Base-by-base conservation (phyloP, 2,113 vertebrate genomes). In the Nanger granti region DNA sequence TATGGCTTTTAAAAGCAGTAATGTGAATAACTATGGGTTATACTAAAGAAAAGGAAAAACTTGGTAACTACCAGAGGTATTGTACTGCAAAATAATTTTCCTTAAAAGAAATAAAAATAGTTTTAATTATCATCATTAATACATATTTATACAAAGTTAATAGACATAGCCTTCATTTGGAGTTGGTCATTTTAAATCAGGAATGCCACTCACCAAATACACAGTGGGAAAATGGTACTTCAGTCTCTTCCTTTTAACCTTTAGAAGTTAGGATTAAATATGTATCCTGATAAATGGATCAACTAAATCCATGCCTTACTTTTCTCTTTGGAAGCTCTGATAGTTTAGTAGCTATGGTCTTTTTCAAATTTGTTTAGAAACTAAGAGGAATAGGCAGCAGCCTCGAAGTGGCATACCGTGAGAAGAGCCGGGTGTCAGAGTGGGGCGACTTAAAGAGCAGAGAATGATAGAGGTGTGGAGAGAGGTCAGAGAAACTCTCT, bases 311-410 rank as follows among this genome's bases (percentile, higher is more conserved):
- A 60, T 29, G 4, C 26, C 52, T 54, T 54, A 7, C 47, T 96
- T 89, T 93, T 54, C n/a, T 60, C 37, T 66, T 3, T 89, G n/a
- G 10, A 92, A 83, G 52, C 55, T 92, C 31, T 96, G 54, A n/a
- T 64, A 59, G 59, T 88, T 59, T 47, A 87, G 47, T 82, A 28
- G 20, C 28, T 91, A 1, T 89, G 10, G 11, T 89, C 89, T 41
- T 87, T 96, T 96, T 49, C 22, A 92, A 82, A 18, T 91, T 93
- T 66, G 54, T 83, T 64, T 89, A 49, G 60, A 79, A 96, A 79
- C 9, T 73, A 37, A 20, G 18, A 92, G 47, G 62, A 92, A 18
- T 83, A 49, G 60, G 29, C 28, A 29, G 14, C 28, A 96, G 44
- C 17, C 31, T 49, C 7, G 4, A 22, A 85, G 69, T 15, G 5